These are phyloP conservation scores for Hedychridium roseum DNA, from an alignment of 2,888 invertebrate species.

Conservation along the genomic window DNA sequence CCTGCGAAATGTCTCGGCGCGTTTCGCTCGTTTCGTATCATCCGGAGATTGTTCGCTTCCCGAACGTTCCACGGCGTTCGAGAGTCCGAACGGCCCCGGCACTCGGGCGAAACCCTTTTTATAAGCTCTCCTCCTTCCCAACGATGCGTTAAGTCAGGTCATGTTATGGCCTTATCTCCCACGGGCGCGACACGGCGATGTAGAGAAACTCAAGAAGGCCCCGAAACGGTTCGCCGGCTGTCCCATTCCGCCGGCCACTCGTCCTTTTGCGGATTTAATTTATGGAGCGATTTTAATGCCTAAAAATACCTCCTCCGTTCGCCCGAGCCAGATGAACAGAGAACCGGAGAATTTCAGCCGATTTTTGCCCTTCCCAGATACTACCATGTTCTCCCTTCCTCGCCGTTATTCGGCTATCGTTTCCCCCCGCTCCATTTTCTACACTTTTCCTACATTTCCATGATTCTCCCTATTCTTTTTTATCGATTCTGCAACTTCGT, in stretches of 20 bases:
- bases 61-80: no score
- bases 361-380: conserved; percentile 32
- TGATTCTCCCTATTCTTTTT: no score
- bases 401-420: not conserved
- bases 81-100: no score
- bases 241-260: conserved; percentile 43
- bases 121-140: conserved; percentile 6
- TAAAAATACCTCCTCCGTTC: conserved; percentile 51
- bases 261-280: conserved; percentile 56
- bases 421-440: no score
- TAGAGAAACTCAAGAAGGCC: conserved; percentile 44
- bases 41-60: no score
- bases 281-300: conserved; percentile 59
- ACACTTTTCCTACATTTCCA: no score
- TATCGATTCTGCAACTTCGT: not conserved
- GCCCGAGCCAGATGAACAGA: conserved; percentile 12
- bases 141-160: conserved; percentile 56
- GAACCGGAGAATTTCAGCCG: conserved; percentile 29
- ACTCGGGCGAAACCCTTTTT: not conserved
- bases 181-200: conserved; percentile 30
- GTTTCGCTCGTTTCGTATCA: no score
- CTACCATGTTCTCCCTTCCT: conserved; percentile 1
- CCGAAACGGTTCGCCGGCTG: conserved; percentile 40
- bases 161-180: conserved; percentile 56
- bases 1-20: no score